Evolutionary conservation across 2,113 vertebrate genomes (phyloP).

Genomic region (Hoplias malabaricus): DNA sequence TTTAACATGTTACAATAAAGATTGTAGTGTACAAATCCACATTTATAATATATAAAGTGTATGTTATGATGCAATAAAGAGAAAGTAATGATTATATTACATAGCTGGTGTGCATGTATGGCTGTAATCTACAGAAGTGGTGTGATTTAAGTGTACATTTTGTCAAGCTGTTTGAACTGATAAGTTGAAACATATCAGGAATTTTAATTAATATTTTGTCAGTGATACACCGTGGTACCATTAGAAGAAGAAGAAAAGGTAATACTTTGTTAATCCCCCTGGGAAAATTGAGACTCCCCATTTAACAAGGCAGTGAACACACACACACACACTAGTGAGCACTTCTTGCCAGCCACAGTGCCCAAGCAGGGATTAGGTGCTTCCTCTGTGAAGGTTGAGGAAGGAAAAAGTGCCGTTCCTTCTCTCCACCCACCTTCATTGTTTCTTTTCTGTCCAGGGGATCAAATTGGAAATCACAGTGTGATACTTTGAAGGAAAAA

Average conservation of each 20-base stretch:
- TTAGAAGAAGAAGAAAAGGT: not conserved
- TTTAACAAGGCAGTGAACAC: too few relatives aligned
- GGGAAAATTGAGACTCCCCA: too few relatives aligned
- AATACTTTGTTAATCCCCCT: too few relatives aligned
- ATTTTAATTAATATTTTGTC: not conserved
- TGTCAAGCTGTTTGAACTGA: not conserved
- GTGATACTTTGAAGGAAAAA: too few relatives aligned
- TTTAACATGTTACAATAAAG: constrained; percentile 82
- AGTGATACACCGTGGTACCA: not conserved
- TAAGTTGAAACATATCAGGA: not conserved
- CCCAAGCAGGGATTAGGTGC: too few relatives aligned
- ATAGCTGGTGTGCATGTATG: constrained; percentile 14
- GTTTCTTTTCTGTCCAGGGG: too few relatives aligned
- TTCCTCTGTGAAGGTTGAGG: too few relatives aligned
- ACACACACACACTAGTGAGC: too few relatives aligned
- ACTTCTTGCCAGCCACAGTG: too few relatives aligned
- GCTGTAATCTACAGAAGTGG: not conserved
- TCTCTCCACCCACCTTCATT: too few relatives aligned
- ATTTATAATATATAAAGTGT: constrained; percentile 81
- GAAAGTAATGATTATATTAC: constrained; percentile 65
- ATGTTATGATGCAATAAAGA: constrained; percentile 84
- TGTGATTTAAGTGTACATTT: not conserved
- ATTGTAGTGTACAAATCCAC: constrained; percentile 85
- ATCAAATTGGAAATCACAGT: too few relatives aligned
- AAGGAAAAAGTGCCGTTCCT: too few relatives aligned